A percentile compares a stretch with the other conserved stretches of the same genome.
phyloP scores from a whole-genome alignment of 2,797 vertebrate species.

The Setipinna tenuifilis region DNA sequence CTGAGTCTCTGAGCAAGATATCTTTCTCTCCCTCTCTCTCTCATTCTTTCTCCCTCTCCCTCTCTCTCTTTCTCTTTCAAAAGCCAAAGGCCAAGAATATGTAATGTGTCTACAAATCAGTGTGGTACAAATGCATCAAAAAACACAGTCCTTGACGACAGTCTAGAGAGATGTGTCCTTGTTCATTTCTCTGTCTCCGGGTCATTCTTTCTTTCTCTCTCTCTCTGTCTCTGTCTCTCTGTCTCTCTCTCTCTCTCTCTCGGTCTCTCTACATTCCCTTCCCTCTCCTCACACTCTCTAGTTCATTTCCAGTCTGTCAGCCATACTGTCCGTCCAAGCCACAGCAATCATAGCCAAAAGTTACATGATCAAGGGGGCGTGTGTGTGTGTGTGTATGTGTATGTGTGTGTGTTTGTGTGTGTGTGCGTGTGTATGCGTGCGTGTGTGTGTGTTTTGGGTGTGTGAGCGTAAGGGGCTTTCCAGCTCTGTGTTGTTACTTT shows the following conservation, averaged over 20 bases:
- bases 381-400: neutral
- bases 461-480: neutral
- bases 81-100: neutral
- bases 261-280: neutral
- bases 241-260: neutral
- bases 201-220: neutral
- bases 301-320: neutral
- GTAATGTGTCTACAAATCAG: neutral
- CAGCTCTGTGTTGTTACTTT: slow-evolving; percentile 1
- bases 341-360: neutral
- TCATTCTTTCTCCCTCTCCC: neutral
- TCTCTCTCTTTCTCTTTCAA: neutral
- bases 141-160: neutral
- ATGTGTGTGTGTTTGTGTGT: neutral
- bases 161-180: neutral
- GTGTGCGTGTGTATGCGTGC: neutral
- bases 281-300: slow-evolving; percentile 1
- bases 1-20: neutral
- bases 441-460: neutral
- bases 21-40: neutral
- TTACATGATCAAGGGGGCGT: neutral
- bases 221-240: neutral
- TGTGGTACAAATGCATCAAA: neutral
- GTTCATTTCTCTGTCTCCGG: neutral
- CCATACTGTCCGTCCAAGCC: neutral